These are phyloP conservation scores for Rhinella marina DNA, from an alignment of 2,797 vertebrate genomes.

Conservation along the genomic window DNA sequence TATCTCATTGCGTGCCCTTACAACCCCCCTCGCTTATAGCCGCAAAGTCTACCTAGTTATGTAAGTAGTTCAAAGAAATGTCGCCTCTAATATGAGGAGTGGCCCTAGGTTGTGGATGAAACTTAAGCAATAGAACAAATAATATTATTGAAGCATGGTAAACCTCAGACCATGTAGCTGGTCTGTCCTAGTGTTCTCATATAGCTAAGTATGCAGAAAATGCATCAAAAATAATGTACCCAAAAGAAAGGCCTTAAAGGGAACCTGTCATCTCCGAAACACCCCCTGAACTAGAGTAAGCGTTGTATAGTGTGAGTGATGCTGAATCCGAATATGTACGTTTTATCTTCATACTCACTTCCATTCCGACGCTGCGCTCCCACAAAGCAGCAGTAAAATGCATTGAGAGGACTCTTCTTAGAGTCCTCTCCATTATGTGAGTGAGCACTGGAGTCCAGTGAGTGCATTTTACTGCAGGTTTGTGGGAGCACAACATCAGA, in stretches of 20 bases:
- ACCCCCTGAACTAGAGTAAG: no score
- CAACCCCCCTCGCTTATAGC: neutral
- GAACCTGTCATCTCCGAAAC: no score
- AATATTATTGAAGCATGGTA: conserved; percentile 17
- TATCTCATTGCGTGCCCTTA: neutral
- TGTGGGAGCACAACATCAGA: no score
- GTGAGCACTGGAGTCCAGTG: no score
- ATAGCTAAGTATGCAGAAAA: neutral
- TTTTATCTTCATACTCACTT: no score
- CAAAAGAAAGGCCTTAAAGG: neutral
- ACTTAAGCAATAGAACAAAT: conserved; percentile 17
- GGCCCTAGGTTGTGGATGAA: neutral
- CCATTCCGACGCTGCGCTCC: no score
- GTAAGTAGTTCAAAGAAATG: neutral
- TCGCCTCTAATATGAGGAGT: neutral
- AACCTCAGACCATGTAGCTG: neutral
- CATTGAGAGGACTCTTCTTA: no score
- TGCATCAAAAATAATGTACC: neutral
- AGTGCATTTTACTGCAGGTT: no score
- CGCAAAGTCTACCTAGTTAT: neutral
- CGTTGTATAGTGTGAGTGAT: no score
- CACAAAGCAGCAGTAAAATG: no score
- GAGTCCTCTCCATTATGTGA: no score
- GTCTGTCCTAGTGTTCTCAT: neutral
- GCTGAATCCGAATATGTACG: no score